Evolutionary conservation across 1,140 invertebrate species (phyloP).

Genomic region (Drosophila persimilis): DNA sequence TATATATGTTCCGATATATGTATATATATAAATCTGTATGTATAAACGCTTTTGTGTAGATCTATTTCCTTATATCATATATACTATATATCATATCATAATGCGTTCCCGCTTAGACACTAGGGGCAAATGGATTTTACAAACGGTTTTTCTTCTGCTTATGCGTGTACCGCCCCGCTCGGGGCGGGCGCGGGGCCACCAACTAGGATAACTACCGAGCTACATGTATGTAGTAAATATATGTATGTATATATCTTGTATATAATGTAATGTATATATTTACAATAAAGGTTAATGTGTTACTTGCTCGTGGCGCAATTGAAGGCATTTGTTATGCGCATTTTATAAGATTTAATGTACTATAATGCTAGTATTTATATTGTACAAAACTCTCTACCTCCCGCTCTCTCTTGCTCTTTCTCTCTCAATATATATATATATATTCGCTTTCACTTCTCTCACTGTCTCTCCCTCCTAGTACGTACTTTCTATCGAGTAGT

Average conservation of each 20-base stretch:
- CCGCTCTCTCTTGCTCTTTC: conserved; percentile 9
- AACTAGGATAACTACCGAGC: background rate
- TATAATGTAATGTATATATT: conserved; percentile 48
- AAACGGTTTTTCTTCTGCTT: conserved; percentile 17
- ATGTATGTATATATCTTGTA: conserved; percentile 21
- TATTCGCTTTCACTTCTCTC: conserved; percentile 20
- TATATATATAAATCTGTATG: conserved; percentile 29
- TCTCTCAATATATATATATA: conserved; percentile 17
- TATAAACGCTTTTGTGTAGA: conserved; percentile 19
- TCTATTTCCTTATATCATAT: conserved; percentile 17
- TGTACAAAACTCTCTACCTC: conserved; percentile 33
- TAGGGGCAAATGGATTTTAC: conserved; percentile 48
- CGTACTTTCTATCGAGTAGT: too few species aligned
- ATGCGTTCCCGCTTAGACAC: conserved; percentile 27
- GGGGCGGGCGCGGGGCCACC: background rate
- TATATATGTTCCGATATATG: conserved; percentile 24
- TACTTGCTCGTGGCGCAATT: conserved; percentile 60
- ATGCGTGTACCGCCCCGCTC: conserved; percentile 20
- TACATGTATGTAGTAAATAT: conserved; percentile 24
- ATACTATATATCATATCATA: conserved; percentile 27
- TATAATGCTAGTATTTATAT: conserved; percentile 47
- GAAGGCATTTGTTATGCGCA: conserved; percentile 76
- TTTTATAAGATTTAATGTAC: conserved; percentile 50
- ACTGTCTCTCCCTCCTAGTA: conserved; percentile 7
- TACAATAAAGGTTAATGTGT: conserved; percentile 63